phyloP scores from a whole-genome alignment of 2,113 vertebrate genomes.

The Caretta caretta region DNA sequence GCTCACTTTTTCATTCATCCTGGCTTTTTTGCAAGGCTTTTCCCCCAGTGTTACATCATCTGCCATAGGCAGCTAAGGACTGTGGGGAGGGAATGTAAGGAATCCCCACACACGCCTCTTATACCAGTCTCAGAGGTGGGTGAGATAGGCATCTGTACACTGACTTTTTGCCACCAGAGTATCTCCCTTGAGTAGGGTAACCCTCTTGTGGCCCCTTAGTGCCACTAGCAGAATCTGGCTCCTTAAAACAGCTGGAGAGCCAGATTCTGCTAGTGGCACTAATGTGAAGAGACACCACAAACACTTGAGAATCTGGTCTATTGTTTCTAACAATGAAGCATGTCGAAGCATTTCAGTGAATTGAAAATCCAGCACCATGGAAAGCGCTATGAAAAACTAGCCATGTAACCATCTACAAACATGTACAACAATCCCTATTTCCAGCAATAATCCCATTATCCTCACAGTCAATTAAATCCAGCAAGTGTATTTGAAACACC shows the following conservation, averaged over 20 bases:
- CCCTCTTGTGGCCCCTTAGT: not conserved
- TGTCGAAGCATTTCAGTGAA: not conserved
- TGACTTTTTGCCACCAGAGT: not conserved
- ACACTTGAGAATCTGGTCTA: not conserved
- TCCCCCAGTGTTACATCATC: fast-evolving
- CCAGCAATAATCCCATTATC: not conserved
- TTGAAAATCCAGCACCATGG: not conserved
- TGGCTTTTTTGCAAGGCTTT: not conserved
- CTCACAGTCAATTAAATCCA: not conserved
- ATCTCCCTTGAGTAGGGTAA: not conserved
- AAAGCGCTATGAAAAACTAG: not conserved
- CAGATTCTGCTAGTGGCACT: not conserved
- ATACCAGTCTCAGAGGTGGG: not conserved
- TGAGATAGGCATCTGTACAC: not conserved
- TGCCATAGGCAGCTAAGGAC: not conserved
- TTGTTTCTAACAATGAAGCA: not conserved
- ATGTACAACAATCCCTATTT: not conserved
- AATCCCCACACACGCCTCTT: not conserved
- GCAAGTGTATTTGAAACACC: not conserved
- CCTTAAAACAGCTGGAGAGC: not conserved
- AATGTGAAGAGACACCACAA: not conserved
- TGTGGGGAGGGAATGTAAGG: not conserved
- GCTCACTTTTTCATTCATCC: not conserved
- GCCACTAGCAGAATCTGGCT: too few species aligned
- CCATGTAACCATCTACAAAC: not conserved